Evolutionary conservation across 2,797 vertebrate genomes (phyloP).

Genomic region (Crenuchus spilurus): DNA sequence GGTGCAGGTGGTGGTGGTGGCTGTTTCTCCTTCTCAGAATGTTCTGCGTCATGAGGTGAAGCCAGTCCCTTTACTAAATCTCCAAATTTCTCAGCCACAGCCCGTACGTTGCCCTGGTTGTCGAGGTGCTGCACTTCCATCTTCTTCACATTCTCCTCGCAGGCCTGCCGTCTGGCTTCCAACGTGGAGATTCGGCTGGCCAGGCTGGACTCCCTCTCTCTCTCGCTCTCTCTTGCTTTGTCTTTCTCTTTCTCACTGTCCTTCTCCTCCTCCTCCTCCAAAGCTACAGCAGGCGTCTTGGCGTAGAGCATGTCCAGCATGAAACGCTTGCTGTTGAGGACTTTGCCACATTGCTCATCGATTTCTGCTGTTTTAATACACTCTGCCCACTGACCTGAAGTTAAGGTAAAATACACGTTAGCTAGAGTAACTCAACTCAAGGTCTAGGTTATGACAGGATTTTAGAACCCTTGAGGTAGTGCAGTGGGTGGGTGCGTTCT

Average conservation of each 20-base stretch:
- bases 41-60: slow-evolving; percentile 74
- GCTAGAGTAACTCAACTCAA: no score
- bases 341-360: slow-evolving; percentile 87
- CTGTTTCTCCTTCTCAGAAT: slow-evolving; percentile 72
- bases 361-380: slow-evolving; percentile 82
- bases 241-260: slow-evolving; percentile 69
- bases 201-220: slow-evolving; percentile 77
- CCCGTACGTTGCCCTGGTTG: slow-evolving; percentile 89
- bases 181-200: slow-evolving; percentile 89
- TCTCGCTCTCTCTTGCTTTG: slow-evolving; percentile 74
- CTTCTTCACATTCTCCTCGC: slow-evolving; percentile 85
- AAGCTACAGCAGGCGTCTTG: slow-evolving; percentile 69
- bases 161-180: slow-evolving; percentile 84
- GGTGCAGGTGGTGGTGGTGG: slow-evolving; percentile 30
- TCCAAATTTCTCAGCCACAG: slow-evolving; percentile 89
- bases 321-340: slow-evolving; percentile 91
- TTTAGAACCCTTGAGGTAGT: no score
- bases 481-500: no score
- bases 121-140: slow-evolving; percentile 86
- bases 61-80: slow-evolving; percentile 84
- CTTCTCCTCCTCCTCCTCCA: slow-evolving; percentile 76
- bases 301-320: slow-evolving; percentile 97
- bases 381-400: slow-evolving; percentile 84
- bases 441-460: no score
- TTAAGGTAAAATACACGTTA: neutral